A percentile compares a stretch with the other conserved stretches of the same genome.
phyloP scores from a whole-genome alignment of 2,888 invertebrate species.

The Erpobdella octoculata region DNA sequence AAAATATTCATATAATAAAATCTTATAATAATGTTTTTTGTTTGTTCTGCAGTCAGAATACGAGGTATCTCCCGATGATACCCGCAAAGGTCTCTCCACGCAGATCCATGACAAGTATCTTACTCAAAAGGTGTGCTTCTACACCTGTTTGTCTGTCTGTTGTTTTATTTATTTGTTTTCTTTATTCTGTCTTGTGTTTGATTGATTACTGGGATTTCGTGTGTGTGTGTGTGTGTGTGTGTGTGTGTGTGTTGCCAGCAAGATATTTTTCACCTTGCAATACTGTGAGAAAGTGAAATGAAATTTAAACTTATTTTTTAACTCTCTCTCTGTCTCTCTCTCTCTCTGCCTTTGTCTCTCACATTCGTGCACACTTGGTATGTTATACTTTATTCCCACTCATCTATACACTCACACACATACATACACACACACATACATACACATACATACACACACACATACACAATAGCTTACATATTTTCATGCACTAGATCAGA shows the following conservation, averaged over 20 bases:
- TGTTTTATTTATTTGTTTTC: not conserved
- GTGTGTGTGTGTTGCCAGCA: too few species aligned
- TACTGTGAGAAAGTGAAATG: too few species aligned
- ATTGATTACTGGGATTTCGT: too few species aligned
- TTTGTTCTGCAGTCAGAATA: conserved; percentile 66
- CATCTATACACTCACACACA: not conserved
- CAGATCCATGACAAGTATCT: conserved; percentile 61
- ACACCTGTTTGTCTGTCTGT: not conserved
- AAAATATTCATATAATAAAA: too few species aligned
- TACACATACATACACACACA: not conserved
- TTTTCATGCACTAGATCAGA: not conserved
- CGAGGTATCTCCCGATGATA: conserved; percentile 86
- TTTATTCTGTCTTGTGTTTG: not conserved
- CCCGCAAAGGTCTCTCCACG: conserved; percentile 69
- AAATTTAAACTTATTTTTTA: too few species aligned
- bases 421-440: not conserved
- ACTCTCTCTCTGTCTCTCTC: too few species aligned
- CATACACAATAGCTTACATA: not conserved
- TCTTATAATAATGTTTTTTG: too few species aligned
- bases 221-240: too few species aligned
- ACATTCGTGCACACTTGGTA: not conserved
- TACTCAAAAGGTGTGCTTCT: conserved; percentile 42
- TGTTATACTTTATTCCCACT: not conserved
- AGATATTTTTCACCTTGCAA: too few species aligned
- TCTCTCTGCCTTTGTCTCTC: too few species aligned